Conservation (phyloP, 2,888 invertebrate species). For the Lysandra bellargus region DNA sequence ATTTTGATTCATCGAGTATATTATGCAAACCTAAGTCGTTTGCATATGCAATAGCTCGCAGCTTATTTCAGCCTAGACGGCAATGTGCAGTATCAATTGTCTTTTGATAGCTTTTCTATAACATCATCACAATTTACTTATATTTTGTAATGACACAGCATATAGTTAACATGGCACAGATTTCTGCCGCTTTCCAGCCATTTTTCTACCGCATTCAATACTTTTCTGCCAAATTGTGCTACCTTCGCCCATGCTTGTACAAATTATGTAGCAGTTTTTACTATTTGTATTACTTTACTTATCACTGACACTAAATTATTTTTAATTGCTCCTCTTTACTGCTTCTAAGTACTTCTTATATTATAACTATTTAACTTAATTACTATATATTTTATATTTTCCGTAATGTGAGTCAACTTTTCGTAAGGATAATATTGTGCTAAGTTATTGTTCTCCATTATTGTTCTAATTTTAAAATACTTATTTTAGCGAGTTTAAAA, state of each 20-base stretch:
- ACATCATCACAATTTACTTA: no score
- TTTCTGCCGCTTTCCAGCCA: no score
- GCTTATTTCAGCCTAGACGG: no score
- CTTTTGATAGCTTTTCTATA: no score
- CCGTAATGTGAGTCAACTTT: background rate
- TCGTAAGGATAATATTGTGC: background rate
- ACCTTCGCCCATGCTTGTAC: background rate
- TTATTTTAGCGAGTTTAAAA: background rate
- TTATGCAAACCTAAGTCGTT: no score
- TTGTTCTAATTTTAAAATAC: background rate
- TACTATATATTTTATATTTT: constrained; percentile 19
- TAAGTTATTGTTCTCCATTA: background rate
- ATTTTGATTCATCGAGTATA: no score
- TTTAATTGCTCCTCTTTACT: constrained; percentile 16
- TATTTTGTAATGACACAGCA: no score
- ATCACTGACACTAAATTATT: constrained; percentile 19
- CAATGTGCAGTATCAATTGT: no score
- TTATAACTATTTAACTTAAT: constrained; percentile 11
- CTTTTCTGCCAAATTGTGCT: background rate
- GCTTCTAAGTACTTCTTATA: background rate
- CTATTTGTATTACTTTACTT: background rate
- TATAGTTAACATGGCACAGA: no score
- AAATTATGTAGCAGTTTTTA: background rate
- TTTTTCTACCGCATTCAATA: background rate
- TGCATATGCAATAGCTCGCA: no score